A percentile compares a stretch with the other conserved stretches of the same genome.
Conservation (phyloP, 2,888 invertebrate species). For the Drosophila tanythrix region DNA sequence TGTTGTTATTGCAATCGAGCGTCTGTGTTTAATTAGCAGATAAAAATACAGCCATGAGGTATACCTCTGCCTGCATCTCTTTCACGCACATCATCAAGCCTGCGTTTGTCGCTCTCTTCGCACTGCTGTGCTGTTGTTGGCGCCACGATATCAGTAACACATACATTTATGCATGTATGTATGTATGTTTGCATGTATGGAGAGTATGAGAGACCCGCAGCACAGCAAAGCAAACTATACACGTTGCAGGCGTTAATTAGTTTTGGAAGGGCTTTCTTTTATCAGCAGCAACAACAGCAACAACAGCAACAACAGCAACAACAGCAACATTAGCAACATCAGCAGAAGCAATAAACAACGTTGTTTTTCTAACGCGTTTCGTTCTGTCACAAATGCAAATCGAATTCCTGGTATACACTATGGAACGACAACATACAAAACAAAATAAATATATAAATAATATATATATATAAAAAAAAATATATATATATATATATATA, state of each 20-base stretch:
- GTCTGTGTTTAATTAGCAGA: constrained; percentile 82
- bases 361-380: constrained; percentile 65
- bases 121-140: constrained; percentile 13
- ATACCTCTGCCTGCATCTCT: constrained; percentile 38
- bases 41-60: constrained; percentile 74
- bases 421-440: neutral
- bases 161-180: neutral
- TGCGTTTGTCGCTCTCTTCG: constrained; percentile 27
- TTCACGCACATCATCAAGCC: constrained; percentile 10
- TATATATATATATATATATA: neutral
- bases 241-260: constrained; percentile 79
- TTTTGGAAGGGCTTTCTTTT: constrained; percentile 72
- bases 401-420: constrained; percentile 51
- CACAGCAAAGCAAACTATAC: constrained; percentile 42
- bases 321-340: constrained; percentile 24
- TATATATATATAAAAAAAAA: too few relatives aligned
- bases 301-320: constrained; percentile 21
- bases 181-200: neutral
- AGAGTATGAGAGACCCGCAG: constrained; percentile 49
- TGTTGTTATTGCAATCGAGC: constrained; percentile 63
- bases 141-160: constrained; percentile 53
- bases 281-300: constrained; percentile 60
- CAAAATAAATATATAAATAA: neutral
- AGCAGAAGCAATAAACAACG: constrained; percentile 25
- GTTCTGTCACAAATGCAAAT: constrained; percentile 78